Base-by-base conservation (phyloP, 2,888 invertebrate species). In the Odiellus spinosus region DNA sequence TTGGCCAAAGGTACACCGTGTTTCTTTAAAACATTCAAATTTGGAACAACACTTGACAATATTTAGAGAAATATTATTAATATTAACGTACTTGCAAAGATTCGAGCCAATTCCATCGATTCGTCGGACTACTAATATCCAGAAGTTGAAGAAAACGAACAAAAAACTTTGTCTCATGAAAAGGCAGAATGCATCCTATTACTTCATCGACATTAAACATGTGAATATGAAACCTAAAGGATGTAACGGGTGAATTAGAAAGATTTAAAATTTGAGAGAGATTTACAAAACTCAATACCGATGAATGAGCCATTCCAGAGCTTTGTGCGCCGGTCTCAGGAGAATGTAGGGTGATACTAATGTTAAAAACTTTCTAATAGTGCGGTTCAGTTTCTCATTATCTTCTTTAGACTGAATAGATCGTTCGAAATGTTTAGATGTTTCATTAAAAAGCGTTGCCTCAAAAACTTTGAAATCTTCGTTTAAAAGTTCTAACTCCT, bases 251-350 rank as follows among this genome's bases (percentile, higher is more conserved):
- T 26, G 4, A 26, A 4, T 8, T 26, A 26, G 26, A 8, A 4
- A 26, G 26, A 26, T 8, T 4, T 26, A 4, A 26, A 4, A 26
- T 6, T 8, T 26, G 26, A 26, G 26, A 26, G 8, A 26, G 26
- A 4, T 26, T 8, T 26, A 26, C 8, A 6, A 26, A 26, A 6
- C 8, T 40, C 26, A 26, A 26, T 26, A 73, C 69, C 73, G 76
- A 59, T 85, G 76, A 40, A 96, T 77, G 3, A 98, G 72, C 95
- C 95, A 98, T 71, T 98, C 98, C 41, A 98, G 65, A 2, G 88
- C 81, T 70, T 91, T 86, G 55, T 91, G 87, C 0, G 87, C 76
- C 6, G 80, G 75, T 58, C 81, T 82, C 1, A 90, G 68, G 43
- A 87, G 71, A 56, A 96, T 79, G 63, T 90, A 93, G 0, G 96